Percentiles rank a stretch among this genome's conserved stretches.
Evolutionary conservation across 2,797 vertebrate genomes (phyloP).

Genomic region (Coreius guichenoti): DNA sequence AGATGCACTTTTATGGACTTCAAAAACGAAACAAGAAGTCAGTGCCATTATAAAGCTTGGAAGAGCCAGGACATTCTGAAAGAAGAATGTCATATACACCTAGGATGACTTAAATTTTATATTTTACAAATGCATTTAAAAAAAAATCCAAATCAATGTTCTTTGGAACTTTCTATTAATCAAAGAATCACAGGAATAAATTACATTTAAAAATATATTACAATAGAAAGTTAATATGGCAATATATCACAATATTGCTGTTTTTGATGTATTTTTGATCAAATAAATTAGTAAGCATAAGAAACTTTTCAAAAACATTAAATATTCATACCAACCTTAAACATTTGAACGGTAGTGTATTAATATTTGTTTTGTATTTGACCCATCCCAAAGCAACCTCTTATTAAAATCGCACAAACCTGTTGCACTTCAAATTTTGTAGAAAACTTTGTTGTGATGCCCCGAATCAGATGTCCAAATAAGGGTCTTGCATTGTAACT

Average conservation of each 20-base stretch:
- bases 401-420: constrained; percentile 71
- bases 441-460: constrained; percentile 81
- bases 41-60: too few species aligned
- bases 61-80: too few species aligned
- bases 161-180: neutral
- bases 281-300: neutral
- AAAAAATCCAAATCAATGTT: neutral
- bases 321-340: neutral
- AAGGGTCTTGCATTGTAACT: constrained; percentile 83
- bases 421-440: constrained; percentile 83
- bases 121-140: neutral
- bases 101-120: too few species aligned
- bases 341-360: neutral
- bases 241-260: neutral
- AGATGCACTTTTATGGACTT: too few species aligned
- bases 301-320: neutral
- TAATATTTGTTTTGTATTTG: neutral
- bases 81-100: too few species aligned
- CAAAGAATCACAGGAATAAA: neutral
- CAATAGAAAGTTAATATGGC: neutral
- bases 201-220: neutral
- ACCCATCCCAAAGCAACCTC: neutral
- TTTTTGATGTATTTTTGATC: neutral
- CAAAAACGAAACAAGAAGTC: too few species aligned
- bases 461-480: constrained; percentile 78